phyloP scores from a whole-genome alignment of 2,888 invertebrate genomes.

The Thereva unica region DNA sequence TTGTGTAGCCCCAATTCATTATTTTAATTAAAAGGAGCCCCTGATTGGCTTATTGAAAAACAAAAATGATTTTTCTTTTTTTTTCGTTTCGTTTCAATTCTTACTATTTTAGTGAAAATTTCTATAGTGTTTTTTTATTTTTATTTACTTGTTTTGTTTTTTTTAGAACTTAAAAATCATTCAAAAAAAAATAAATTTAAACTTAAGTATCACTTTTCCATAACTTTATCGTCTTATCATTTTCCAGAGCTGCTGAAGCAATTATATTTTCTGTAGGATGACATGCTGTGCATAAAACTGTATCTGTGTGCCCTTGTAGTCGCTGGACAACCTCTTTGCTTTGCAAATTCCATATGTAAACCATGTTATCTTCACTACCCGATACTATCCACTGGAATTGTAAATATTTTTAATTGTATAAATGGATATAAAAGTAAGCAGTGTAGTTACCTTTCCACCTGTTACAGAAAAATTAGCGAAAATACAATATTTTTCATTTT shows the following conservation, averaged over 20 bases:
- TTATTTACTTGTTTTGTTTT: no score
- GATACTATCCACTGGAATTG: constrained; percentile 94
- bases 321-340: constrained; percentile 99
- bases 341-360: constrained; percentile 99
- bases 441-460: constrained; percentile 84
- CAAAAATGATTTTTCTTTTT: background rate
- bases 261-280: constrained; percentile 99
- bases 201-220: constrained; percentile 95
- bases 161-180: no score
- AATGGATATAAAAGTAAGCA: constrained; percentile 2
- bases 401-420: constrained; percentile 3
- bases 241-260: constrained; percentile 97
- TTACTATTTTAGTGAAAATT: no score
- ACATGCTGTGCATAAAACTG: constrained; percentile 95
- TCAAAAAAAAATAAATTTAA: background rate
- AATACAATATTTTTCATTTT: constrained; percentile 99
- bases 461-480: constrained; percentile 99
- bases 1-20: no score
- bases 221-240: constrained; percentile 97
- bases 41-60: no score
- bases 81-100: background rate
- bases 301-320: constrained; percentile 94
- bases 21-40: no score
- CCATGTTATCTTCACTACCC: constrained; percentile 98
- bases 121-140: no score